phyloP scores from a whole-genome alignment of 2,888 invertebrate species.

The Tipula unca region DNA sequence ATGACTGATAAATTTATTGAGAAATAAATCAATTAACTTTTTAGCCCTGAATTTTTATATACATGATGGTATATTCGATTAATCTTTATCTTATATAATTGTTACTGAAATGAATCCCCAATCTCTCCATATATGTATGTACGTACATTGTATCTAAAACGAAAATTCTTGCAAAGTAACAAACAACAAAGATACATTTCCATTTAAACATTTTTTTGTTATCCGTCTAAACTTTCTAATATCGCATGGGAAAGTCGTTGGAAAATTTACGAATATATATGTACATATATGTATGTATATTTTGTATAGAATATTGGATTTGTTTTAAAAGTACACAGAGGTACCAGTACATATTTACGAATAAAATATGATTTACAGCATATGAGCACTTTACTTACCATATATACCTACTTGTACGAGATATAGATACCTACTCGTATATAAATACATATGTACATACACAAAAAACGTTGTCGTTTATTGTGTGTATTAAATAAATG shows the following conservation, averaged over 20 bases:
- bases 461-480: neutral
- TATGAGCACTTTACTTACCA: neutral
- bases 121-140: neutral
- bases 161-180: neutral
- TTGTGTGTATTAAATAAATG: neutral
- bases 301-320: neutral
- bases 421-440: too few species aligned
- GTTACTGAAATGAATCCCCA: neutral
- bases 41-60: neutral
- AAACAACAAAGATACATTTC: neutral
- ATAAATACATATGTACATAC: too few species aligned
- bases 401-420: neutral
- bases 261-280: neutral
- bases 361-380: neutral
- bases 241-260: neutral
- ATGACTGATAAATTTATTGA: neutral
- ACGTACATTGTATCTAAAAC: neutral
- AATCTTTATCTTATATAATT: neutral
- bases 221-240: neutral
- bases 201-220: neutral
- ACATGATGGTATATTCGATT: neutral
- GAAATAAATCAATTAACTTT: neutral
- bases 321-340: neutral
- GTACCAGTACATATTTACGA: neutral
- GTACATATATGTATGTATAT: too few species aligned